Conservation (phyloP, 1,140 invertebrate species). For the Scaptomyza montana region DNA sequence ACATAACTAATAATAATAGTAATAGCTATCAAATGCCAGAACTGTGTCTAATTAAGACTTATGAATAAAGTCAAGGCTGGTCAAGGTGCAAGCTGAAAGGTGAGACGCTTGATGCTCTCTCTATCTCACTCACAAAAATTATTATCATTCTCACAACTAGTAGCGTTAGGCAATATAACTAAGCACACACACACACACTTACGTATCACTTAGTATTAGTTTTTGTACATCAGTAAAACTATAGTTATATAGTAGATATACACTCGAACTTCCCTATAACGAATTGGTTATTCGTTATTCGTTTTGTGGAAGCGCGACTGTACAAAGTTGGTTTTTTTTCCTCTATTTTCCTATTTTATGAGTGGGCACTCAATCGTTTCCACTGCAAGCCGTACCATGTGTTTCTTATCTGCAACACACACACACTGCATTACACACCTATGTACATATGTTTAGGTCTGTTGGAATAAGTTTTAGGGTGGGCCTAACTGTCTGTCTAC, state of each 20-base stretch:
- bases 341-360: too few species aligned
- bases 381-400: too few species aligned
- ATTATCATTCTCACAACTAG: slow-evolving; percentile 3
- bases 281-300: too few species aligned
- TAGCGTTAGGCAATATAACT: too few species aligned
- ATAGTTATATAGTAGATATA: background rate
- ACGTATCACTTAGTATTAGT: background rate
- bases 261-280: too few species aligned
- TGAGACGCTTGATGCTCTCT: background rate
- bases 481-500: background rate
- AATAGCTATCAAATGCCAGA: slow-evolving; percentile 18
- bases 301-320: too few species aligned
- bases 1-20: background rate
- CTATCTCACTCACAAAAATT: slow-evolving; percentile 19
- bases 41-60: slow-evolving; percentile 64
- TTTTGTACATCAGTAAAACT: background rate
- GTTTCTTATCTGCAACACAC: slow-evolving; percentile 1
- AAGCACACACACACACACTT: too few species aligned
- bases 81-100: slow-evolving; percentile 1
- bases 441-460: background rate
- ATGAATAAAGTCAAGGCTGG: slow-evolving; percentile 62
- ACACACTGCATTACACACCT: slow-evolving; percentile 18
- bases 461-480: background rate
- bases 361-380: too few species aligned
- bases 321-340: too few species aligned